phyloP scores from a whole-genome alignment of 30 jellyfish, hydroid and myxozoan genomes.

The Chrysaora quinquecirrha region DNA sequence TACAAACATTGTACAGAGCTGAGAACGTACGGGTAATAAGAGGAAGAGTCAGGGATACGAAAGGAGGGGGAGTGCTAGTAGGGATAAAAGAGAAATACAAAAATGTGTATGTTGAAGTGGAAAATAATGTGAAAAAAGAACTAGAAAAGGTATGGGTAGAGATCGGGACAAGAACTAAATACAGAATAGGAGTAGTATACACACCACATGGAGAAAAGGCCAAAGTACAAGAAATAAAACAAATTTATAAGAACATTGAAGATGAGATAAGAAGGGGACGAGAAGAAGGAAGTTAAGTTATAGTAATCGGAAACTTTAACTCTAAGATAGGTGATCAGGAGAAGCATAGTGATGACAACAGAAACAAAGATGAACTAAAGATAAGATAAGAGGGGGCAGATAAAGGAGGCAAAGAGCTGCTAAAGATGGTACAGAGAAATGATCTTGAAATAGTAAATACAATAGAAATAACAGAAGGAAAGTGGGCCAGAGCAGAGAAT shows the following conservation, averaged over 20 bases:
- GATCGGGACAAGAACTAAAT: slow-evolving; percentile 28
- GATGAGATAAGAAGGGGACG: slow-evolving; percentile 7
- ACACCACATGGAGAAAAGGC: slow-evolving; percentile 29
- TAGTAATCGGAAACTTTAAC: slow-evolving; percentile 22
- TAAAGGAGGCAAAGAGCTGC: slow-evolving; percentile 22
- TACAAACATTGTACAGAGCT: too few relatives aligned
- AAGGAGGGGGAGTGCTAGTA: slow-evolving; percentile 19
- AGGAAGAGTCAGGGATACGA: background rate
- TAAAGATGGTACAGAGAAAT: background rate
- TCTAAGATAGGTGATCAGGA: background rate
- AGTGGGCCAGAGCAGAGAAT: slow-evolving; percentile 11
- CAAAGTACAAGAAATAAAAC: background rate
- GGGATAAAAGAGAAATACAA: background rate
- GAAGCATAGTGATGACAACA: background rate
- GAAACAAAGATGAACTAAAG: background rate
- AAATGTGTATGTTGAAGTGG: background rate
- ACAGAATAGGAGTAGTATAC: slow-evolving; percentile 23
- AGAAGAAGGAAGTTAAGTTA: background rate
- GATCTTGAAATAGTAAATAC: background rate
- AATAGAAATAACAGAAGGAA: background rate
- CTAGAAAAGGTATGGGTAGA: slow-evolving; percentile 14
- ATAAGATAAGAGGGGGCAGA: background rate
- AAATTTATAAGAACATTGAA: background rate
- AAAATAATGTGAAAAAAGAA: background rate
- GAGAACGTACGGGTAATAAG: too few relatives aligned